phyloP scores from a whole-genome alignment of 2,113 vertebrate genomes.

The Hyaena hyaena region DNA sequence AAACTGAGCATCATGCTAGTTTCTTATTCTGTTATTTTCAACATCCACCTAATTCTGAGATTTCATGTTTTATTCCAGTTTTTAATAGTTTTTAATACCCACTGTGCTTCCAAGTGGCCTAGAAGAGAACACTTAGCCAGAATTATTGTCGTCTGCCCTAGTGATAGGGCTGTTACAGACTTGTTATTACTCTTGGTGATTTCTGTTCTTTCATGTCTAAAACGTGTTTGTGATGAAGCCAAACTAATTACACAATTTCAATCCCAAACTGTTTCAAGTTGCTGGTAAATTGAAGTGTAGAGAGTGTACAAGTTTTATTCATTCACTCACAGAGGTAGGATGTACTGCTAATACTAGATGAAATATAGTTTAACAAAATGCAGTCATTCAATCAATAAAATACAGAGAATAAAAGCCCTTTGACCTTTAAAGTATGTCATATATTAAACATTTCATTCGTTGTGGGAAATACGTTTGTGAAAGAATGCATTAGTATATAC shows the following conservation, averaged over 20 bases:
- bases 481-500: not conserved
- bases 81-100: not conserved
- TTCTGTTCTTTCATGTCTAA: constrained; percentile 67
- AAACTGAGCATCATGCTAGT: not conserved
- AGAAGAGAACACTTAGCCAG: constrained; percentile 29
- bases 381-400: not conserved
- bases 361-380: constrained; percentile 27
- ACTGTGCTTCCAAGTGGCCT: constrained; percentile 7
- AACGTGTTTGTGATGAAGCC: constrained; percentile 65
- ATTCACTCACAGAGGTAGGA: not conserved
- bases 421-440: not conserved
- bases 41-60: not conserved
- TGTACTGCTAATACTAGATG: not conserved
- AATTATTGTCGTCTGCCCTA: constrained; percentile 31
- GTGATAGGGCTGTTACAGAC: not conserved
- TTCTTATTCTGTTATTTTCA: constrained; percentile 36
- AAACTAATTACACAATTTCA: constrained; percentile 73
- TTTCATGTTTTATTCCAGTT: not conserved
- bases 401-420: not conserved
- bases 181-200: constrained; percentile 57
- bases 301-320: constrained; percentile 47
- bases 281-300: constrained; percentile 63
- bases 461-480: not conserved
- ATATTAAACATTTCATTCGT: not conserved
- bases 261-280: constrained; percentile 54